phyloP scores from a whole-genome alignment of 2,888 invertebrate genomes.

The Agrotis ipsilon region DNA sequence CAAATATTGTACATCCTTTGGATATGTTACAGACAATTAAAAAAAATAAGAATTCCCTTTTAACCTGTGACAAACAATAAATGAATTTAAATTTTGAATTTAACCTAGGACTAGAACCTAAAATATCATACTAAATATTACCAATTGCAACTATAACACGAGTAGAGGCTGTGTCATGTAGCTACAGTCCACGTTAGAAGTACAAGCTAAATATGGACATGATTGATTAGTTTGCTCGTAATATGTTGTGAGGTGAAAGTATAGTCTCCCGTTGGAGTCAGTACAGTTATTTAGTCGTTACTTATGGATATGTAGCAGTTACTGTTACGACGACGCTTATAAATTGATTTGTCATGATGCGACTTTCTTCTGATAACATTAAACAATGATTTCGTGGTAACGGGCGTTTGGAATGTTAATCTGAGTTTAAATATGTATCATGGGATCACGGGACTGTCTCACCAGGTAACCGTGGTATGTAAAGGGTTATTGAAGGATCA shows the following conservation, averaged over 20 bases:
- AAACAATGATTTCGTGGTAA: neutral
- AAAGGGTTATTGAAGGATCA: no score
- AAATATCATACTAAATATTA: neutral
- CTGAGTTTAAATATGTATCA: neutral
- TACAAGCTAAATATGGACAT: constrained; percentile 22
- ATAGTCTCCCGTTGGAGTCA: constrained; percentile 38
- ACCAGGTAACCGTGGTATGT: no score
- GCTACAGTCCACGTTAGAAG: constrained; percentile 10
- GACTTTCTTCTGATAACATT: constrained; percentile 3
- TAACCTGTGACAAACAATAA: no score
- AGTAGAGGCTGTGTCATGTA: neutral
- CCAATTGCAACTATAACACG: neutral
- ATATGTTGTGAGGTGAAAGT: constrained; percentile 53
- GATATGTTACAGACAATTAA: no score
- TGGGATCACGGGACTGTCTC: no score
- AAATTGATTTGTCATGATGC: constrained; percentile 23
- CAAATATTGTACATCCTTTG: no score
- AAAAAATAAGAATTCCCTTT: no score
- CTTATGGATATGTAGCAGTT: constrained; percentile 42
- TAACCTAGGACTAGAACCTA: neutral
- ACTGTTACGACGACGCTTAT: constrained; percentile 18
- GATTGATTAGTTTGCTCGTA: constrained; percentile 48
- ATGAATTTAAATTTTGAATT: no score
- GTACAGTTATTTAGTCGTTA: constrained; percentile 44
- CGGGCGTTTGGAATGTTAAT: neutral